Conservation (phyloP, 2,888 invertebrate species). For the Nymphalis polychloros region DNA sequence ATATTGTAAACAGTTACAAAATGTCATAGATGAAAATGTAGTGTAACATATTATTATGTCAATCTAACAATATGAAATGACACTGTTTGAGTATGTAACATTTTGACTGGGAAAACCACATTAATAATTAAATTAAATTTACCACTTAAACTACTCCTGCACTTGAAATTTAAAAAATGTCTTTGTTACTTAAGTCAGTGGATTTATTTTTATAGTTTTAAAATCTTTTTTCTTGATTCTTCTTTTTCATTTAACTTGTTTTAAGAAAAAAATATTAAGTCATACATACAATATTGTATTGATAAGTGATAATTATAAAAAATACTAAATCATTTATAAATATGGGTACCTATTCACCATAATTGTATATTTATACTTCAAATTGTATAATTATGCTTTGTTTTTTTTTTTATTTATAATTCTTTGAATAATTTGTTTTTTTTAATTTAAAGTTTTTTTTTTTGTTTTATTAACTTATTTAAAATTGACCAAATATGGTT, state of each 20-base stretch:
- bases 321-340: not conserved
- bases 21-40: not conserved
- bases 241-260: constrained; percentile 5
- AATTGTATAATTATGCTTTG: constrained; percentile 13
- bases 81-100: not conserved
- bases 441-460: constrained; percentile 62
- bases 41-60: not conserved
- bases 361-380: constrained; percentile 4
- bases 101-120: not conserved
- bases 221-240: constrained; percentile 9
- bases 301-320: not conserved
- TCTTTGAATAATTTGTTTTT: constrained; percentile 48
- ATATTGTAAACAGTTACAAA: not conserved
- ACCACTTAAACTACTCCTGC: constrained; percentile 1
- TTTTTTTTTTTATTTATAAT: constrained; percentile 27
- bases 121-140: not conserved
- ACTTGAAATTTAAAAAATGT: constrained; percentile 13
- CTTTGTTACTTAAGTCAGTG: constrained; percentile 9
- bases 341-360: constrained; percentile 22
- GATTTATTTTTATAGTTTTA: constrained; percentile 16
- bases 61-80: not conserved
- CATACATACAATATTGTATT: not conserved
- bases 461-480: constrained; percentile 72
- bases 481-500: constrained; percentile 62
- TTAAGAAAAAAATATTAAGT: not conserved